A percentile compares a stretch with the other conserved stretches of the same genome.
Evolutionary conservation across 2,888 invertebrate genomes (phyloP).

Genomic region (Papilio elwesi): DNA sequence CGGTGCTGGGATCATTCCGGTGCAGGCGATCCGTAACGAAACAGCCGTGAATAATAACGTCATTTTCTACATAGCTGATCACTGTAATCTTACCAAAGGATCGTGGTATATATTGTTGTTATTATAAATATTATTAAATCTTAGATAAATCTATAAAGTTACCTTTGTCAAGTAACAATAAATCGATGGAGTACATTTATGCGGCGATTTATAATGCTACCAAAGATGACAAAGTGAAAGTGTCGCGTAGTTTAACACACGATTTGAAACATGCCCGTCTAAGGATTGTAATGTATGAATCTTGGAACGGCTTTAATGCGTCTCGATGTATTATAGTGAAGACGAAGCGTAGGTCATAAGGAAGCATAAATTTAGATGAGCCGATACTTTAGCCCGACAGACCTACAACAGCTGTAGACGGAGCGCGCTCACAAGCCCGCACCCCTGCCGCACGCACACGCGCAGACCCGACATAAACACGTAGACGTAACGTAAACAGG

Average conservation of each 20-base stretch:
- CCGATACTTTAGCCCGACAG: conserved; percentile 72
- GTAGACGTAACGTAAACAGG: conserved; percentile 77
- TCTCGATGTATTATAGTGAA: conserved; percentile 51
- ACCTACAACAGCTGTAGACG: conserved; percentile 82
- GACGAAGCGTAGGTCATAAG: conserved; percentile 76
- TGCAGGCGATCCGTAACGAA: conserved; percentile 76
- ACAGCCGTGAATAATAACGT: conserved; percentile 78
- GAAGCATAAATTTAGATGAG: conserved; percentile 81
- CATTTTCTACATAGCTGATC: conserved; percentile 63
- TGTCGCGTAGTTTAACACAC: conserved; percentile 26
- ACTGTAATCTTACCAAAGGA: conserved; percentile 61
- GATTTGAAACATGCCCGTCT: conserved; percentile 25
- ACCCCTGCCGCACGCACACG: conserved; percentile 73
- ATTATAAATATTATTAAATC: background rate
- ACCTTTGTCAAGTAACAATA: background rate
- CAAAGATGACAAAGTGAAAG: background rate
- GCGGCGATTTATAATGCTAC: background rate
- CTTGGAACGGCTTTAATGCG: conserved; percentile 59
- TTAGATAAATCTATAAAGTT: background rate
- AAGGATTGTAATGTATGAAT: conserved; percentile 47
- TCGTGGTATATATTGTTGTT: background rate
- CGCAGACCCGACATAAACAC: conserved; percentile 51
- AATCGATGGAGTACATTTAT: background rate
- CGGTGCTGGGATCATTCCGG: conserved; percentile 69
- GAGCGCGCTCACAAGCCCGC: conserved; percentile 73